A percentile compares a stretch with the other conserved stretches of the same genome.
These are phyloP conservation scores for Pteropus alecto DNA, from an alignment of 2,113 vertebrate genomes.

Conservation along the genomic window DNA sequence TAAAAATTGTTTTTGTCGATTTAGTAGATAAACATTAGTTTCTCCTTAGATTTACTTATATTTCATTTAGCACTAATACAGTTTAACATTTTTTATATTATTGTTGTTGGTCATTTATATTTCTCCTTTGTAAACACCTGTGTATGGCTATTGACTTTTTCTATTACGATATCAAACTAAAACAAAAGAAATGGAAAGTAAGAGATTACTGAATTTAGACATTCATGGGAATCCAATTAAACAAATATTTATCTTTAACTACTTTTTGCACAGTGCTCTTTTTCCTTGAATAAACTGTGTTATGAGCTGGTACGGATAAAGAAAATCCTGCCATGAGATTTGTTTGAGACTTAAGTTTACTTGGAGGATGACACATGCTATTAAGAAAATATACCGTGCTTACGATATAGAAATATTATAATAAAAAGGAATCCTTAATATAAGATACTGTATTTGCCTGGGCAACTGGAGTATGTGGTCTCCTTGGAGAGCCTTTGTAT, in stretches of 20 bases:
- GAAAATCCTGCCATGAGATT: neutral
- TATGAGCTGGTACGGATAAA: neutral
- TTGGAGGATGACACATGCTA: neutral
- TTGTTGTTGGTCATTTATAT: neutral
- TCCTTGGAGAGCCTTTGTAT: neutral
- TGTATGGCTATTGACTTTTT: neutral
- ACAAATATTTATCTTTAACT: neutral
- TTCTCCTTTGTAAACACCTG: slow-evolving; percentile 2
- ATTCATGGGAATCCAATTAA: neutral
- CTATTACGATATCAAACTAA: neutral
- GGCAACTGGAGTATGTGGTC: neutral
- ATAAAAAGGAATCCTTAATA: neutral
- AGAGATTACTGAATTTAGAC: neutral
- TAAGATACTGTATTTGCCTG: neutral
- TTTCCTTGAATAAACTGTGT: neutral
- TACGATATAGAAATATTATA: neutral
- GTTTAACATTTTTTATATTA: neutral
- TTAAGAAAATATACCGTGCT: neutral
- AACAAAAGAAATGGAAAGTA: neutral
- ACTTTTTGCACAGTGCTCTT: neutral
- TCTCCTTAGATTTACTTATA: neutral
- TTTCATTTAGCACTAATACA: neutral
- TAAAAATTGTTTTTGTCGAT: neutral
- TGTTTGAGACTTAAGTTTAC: neutral
- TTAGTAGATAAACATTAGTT: neutral